phyloP scores from a whole-genome alignment of 2,113 vertebrate species.

The Sisor rabdophorus region DNA sequence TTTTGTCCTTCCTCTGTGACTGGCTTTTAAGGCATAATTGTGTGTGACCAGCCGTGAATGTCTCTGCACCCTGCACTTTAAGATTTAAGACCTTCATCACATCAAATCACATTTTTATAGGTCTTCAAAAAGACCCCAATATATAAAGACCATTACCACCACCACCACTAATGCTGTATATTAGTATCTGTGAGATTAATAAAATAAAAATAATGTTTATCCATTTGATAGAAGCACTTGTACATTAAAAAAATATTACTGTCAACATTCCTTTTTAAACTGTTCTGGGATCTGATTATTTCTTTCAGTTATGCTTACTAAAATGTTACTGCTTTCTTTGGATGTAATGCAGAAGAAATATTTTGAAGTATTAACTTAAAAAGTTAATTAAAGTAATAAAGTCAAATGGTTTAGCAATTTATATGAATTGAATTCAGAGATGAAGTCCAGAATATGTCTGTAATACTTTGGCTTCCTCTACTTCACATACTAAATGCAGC shows the following conservation, averaged over 20 bases:
- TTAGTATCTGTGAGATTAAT: not conserved
- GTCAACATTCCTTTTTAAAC: not conserved
- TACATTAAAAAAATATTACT: not conserved
- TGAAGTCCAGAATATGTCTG: no score
- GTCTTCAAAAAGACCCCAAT: constrained; percentile 5
- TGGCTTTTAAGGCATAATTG: constrained; percentile 48
- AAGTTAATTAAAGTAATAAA: no score
- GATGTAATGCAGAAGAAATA: no score
- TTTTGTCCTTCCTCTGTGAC: constrained; percentile 45
- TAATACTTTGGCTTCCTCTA: no score
- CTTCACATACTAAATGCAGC: no score
- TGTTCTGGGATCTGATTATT: not conserved
- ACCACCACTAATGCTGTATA: not conserved
- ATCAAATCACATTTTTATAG: constrained; percentile 5
- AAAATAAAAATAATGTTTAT: not conserved
- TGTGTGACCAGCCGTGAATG: constrained; percentile 37
- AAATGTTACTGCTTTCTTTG: no score
- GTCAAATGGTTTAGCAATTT: no score
- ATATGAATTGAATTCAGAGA: no score
- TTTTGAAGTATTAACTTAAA: no score
- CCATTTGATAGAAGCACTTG: constrained; percentile 21
- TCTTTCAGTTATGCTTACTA: no score
- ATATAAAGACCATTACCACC: not conserved
- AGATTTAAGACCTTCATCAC: constrained; percentile 35
- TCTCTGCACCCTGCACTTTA: constrained; percentile 6